Base-by-base conservation (phyloP, 1,140 invertebrate species). In the Solenopsis fugax region DNA sequence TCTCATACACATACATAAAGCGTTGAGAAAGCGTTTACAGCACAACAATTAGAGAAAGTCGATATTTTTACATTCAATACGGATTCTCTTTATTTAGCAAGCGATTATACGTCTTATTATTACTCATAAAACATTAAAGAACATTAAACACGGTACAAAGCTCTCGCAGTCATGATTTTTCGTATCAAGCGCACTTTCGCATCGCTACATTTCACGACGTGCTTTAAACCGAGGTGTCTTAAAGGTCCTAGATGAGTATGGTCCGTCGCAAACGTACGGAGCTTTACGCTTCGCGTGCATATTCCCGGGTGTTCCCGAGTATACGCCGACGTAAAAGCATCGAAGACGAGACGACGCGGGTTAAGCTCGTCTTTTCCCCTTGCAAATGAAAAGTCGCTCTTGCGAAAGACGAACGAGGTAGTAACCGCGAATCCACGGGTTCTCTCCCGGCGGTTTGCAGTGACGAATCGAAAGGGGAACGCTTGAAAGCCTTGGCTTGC, bases 341-440 rank as follows among this genome's bases (percentile, higher is more conserved):
- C 69, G 80, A 84, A 75, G 80, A 73, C 54, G 67, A 81, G 64
- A 81, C 48, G 78, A 45, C 78, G 52, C 37, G 48, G 60, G 76
- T 80, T 67, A 80, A 71, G 78, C 80, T 60, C 78, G 67, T 82
- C 67, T 82, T 48, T 60, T 73, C 54, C 67, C 24, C 67, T 82
- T 48, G 80, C 62, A 84, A 84, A 84, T 73, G 54, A 84, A 84
- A 84, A 84, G 80, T 73, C 52, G 54, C 54, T 84, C 54, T 84
- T 84, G 24, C 52, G 41, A 84, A 73, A 58, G 80, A 54, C 69
- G 80, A 84, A 73, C 62, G 52, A 37, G 67, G 41, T 58, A 72
- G 78, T 82, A 82, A 82, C 67, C 80, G 67, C 69, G 54, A 34
- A 84, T 84, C 65, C 16, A 41, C 24, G 48, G 78, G 34, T 71